Evolutionary conservation across 2,113 vertebrate species (phyloP).

Genomic region (Anoura caudifer): DNA sequence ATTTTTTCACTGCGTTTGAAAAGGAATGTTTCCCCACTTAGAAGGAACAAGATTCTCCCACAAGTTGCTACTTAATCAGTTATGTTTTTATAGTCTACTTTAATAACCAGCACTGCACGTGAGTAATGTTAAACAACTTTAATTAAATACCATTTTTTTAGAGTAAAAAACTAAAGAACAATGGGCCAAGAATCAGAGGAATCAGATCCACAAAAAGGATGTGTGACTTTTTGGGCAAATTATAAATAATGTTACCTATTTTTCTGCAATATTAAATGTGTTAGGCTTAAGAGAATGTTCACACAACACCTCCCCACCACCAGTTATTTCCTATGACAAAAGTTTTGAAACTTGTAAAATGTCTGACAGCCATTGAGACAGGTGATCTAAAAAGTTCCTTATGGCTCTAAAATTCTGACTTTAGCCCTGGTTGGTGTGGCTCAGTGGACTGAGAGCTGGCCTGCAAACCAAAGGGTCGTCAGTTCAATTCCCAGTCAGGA

Average conservation of each 20-base stretch:
- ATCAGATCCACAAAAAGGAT: neutral
- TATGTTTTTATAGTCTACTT: neutral
- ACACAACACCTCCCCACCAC: neutral
- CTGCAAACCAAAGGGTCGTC: no score
- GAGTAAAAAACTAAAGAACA: neutral
- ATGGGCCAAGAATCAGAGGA: neutral
- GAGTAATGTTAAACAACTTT: neutral
- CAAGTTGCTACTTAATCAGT: slow-evolving; percentile 17
- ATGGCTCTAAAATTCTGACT: neutral
- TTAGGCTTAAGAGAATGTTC: neutral
- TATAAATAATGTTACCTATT: neutral
- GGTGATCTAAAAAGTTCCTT: neutral
- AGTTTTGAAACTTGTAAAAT: neutral
- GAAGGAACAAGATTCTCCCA: neutral
- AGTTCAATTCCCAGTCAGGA: no score
- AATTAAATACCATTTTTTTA: neutral
- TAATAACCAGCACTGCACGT: neutral
- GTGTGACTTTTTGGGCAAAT: neutral
- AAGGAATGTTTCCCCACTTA: neutral
- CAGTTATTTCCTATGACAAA: neutral
- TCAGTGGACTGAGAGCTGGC: no score
- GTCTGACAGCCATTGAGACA: neutral
- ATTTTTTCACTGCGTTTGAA: neutral
- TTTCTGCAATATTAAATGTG: neutral
- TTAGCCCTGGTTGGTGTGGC: neutral